Percentiles rank a stretch among this genome's conserved stretches.
These are phyloP conservation scores for Ciona savignyi DNA, from an alignment of 23 tunicate species.

Conservation along the genomic window DNA sequence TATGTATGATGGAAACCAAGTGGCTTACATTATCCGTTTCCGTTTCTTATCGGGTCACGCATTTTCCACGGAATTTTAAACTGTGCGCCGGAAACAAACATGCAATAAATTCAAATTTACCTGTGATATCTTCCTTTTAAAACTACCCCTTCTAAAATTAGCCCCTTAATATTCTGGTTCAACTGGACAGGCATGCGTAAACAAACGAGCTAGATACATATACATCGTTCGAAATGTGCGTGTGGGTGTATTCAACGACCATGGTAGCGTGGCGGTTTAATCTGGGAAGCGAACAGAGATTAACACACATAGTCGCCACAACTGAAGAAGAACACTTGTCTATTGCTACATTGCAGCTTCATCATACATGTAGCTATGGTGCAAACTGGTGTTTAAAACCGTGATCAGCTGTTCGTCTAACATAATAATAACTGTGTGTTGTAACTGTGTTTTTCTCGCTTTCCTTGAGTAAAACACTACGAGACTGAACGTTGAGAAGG, in stretches of 20 bases:
- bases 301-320: neutral
- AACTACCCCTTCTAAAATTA: too few species aligned
- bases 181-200: too few species aligned
- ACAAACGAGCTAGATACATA: too few species aligned
- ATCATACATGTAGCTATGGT: neutral
- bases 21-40: neutral
- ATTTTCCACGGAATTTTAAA: too few species aligned
- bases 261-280: too few species aligned
- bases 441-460: neutral
- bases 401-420: neutral
- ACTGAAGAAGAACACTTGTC: neutral
- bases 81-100: too few species aligned
- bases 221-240: too few species aligned
- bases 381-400: neutral
- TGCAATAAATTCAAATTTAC: too few species aligned
- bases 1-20: neutral
- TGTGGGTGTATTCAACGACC: too few species aligned
- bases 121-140: too few species aligned
- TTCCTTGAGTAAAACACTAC: neutral
- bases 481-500: neutral
- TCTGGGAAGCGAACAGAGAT: neutral
- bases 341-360: neutral
- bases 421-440: neutral
- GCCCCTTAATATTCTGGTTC: too few species aligned
- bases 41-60: neutral